Percentiles rank a stretch among this genome's conserved stretches.
Conservation (phyloP, 2,888 invertebrate genomes). For the Anarsia innoxiella region DNA sequence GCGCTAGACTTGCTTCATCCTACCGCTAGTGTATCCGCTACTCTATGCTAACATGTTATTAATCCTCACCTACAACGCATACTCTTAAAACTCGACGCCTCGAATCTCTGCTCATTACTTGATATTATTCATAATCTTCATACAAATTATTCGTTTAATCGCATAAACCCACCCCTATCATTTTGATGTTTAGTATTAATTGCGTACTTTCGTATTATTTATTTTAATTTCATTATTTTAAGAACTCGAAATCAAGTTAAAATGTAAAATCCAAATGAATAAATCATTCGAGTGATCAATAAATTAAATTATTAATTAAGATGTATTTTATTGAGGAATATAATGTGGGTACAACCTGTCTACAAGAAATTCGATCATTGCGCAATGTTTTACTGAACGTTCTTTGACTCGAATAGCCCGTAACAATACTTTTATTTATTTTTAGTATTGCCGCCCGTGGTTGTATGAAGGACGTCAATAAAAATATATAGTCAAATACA, state of each 20-base stretch:
- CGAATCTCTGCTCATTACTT: conserved; percentile 58
- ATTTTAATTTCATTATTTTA: conserved; percentile 30
- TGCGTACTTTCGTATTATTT: conserved; percentile 28
- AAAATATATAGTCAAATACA: conserved; percentile 30
- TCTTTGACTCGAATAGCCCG: conserved; percentile 7
- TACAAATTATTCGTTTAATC: conserved; percentile 24
- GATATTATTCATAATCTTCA: conserved; percentile 20
- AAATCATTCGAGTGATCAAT: conserved; percentile 4
- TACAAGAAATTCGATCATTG: no score
- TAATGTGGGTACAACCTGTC: background rate
- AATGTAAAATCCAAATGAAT: background rate
- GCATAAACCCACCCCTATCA: conserved; percentile 67
- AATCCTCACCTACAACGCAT: background rate
- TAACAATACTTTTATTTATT: conserved; percentile 39
- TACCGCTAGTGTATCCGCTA: no score
- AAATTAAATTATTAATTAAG: conserved; percentile 2
- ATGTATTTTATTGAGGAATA: conserved; percentile 8
- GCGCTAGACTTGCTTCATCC: no score
- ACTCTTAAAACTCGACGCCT: background rate
- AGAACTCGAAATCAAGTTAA: conserved; percentile 26
- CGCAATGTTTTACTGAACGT: no score
- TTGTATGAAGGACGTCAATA: conserved; percentile 50
- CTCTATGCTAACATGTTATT: no score
- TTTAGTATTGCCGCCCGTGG: conserved; percentile 69
- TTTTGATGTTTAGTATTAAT: conserved; percentile 21